These are phyloP conservation scores for Catagonus wagneri DNA, from an alignment of 2,113 vertebrate species.

Conservation along the genomic window DNA sequence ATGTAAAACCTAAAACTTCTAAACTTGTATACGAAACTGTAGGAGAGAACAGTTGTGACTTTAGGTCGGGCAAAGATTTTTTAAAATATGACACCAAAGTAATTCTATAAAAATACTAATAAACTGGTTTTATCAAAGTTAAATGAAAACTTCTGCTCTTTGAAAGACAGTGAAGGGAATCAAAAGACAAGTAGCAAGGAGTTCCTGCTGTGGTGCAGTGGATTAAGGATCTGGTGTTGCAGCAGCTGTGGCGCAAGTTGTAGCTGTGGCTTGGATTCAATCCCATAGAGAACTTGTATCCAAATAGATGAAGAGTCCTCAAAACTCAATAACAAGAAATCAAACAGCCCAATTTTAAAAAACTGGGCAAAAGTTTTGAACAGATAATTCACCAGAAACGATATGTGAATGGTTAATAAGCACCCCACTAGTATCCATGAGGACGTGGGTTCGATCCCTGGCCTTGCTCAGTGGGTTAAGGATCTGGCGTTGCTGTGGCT, in stretches of 20 bases:
- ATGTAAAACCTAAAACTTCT: background rate
- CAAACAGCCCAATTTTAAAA: background rate
- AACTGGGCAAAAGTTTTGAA: background rate
- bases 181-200: conserved; percentile 19
- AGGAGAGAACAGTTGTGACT: background rate
- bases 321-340: background rate
- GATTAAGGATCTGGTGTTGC: no score
- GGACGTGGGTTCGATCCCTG: no score
- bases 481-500: no score
- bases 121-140: background rate
- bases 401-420: background rate
- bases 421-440: no score
- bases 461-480: no score
- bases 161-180: background rate
- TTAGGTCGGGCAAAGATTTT: background rate
- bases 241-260: no score
- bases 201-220: no score
- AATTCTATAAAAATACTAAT: background rate
- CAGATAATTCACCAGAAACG: background rate
- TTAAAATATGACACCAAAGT: background rate
- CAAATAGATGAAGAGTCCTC: background rate
- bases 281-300: background rate
- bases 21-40: background rate
- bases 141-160: background rate
- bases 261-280: no score